phyloP scores from a whole-genome alignment of 1,140 invertebrate genomes.

The Elymnias hypermnestra region DNA sequence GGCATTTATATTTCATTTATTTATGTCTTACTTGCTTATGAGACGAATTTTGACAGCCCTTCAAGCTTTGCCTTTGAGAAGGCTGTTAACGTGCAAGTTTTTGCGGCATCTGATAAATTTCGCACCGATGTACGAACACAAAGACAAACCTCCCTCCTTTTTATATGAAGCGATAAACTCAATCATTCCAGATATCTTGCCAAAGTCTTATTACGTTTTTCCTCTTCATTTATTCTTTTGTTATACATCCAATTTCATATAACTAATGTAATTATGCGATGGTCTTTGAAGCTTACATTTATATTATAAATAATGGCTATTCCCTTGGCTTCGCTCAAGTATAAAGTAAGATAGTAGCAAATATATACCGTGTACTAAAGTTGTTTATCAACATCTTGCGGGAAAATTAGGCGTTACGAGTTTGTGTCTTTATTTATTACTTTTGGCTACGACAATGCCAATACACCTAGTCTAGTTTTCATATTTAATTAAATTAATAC shows the following conservation, averaged over 20 bases:
- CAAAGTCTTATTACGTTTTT: constrained; percentile 23
- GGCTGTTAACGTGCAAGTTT: constrained; percentile 41
- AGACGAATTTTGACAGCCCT: constrained; percentile 26
- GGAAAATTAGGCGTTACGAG: no score
- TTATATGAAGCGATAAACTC: constrained; percentile 32
- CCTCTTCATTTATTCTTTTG: constrained; percentile 20
- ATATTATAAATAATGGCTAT: no score
- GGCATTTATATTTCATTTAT: no score
- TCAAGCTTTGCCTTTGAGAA: constrained; percentile 29
- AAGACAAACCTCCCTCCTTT: constrained; percentile 40
- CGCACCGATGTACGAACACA: constrained; percentile 46
- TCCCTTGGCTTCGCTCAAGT: no score
- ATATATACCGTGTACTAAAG: no score
- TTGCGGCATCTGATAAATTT: constrained; percentile 53
- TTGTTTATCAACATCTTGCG: no score
- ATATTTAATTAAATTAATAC: no score
- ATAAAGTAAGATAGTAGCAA: no score
- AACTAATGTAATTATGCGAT: constrained; percentile 10
- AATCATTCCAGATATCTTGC: constrained; percentile 19
- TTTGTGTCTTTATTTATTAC: no score
- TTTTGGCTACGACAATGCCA: no score
- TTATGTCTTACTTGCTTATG: no score
- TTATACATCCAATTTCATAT: constrained; percentile 20
- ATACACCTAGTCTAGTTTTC: no score
- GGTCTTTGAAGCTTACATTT: background rate